Conservation (phyloP, 2,888 invertebrate genomes). For the Hedya salicella region DNA sequence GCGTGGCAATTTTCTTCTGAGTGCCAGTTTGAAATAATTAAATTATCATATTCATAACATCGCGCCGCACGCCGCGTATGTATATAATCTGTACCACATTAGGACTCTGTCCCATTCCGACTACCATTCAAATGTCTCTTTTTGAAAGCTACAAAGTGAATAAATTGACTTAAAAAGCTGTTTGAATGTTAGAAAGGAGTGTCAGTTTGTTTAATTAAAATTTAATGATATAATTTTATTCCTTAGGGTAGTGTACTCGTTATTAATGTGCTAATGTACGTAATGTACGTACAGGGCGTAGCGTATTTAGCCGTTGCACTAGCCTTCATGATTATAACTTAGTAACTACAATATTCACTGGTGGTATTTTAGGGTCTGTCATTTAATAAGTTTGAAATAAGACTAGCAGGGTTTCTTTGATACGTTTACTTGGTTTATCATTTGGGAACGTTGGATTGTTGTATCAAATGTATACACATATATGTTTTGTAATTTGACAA, state of each 20-base stretch:
- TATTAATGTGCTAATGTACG: too few species aligned
- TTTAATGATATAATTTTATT: background rate
- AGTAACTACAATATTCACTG: too few species aligned
- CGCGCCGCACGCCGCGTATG: conserved; percentile 23
- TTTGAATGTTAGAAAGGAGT: background rate
- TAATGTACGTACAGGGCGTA: too few species aligned
- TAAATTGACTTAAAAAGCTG: conserved; percentile 1
- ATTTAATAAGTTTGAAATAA: too few species aligned
- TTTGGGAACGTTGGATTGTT: too few species aligned
- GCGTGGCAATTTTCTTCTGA: conserved; percentile 32
- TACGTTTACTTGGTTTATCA: too few species aligned
- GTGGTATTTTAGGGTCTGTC: too few species aligned
- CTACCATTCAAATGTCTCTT: conserved; percentile 4
- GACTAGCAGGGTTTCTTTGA: too few species aligned
- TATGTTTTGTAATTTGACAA: too few species aligned
- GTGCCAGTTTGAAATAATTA: conserved; percentile 41
- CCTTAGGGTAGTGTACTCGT: background rate
- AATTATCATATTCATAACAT: conserved; percentile 44
- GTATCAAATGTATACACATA: too few species aligned
- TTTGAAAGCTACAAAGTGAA: conserved; percentile 3
- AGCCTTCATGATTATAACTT: too few species aligned
- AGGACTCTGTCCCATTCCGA: background rate
- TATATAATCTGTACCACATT: conserved; percentile 28
- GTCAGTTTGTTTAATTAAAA: background rate
- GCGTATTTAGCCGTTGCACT: too few species aligned